phyloP scores from a whole-genome alignment of 2,888 invertebrate species.

The Diarsia dahlii region DNA sequence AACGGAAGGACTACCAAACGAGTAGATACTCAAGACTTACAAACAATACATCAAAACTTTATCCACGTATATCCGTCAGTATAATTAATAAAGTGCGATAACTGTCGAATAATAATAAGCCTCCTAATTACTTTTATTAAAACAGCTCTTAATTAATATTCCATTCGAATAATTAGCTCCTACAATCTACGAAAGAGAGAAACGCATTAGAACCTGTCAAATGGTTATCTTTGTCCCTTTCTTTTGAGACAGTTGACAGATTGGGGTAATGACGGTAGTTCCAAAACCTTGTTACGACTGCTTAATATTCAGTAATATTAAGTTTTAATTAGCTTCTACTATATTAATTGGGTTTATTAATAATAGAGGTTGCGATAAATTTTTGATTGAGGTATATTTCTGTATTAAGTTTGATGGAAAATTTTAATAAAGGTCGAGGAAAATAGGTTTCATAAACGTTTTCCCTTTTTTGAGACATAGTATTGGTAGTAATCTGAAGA shows the following conservation, averaged over 20 bases:
- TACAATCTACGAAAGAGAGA: slow-evolving; percentile 45
- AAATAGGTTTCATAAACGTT: neutral
- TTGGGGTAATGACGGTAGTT: slow-evolving; percentile 39
- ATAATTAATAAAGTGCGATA: slow-evolving; percentile 59
- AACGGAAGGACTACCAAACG: neutral
- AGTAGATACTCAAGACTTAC: neutral
- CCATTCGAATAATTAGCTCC: slow-evolving; percentile 58
- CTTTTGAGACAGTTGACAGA: slow-evolving; percentile 32
- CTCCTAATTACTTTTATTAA: slow-evolving; percentile 57
- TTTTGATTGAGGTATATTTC: slow-evolving; percentile 2
- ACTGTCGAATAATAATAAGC: slow-evolving; percentile 56
- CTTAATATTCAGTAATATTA: slow-evolving; percentile 1
- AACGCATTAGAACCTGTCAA: slow-evolving; percentile 49
- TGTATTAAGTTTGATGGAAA: neutral
- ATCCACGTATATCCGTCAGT: slow-evolving; percentile 55
- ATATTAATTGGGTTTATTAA: neutral
- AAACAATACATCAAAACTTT: slow-evolving; percentile 36
- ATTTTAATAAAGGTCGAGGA: neutral
- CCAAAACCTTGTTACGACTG: slow-evolving; percentile 4
- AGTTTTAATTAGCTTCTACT: slow-evolving; percentile 7
- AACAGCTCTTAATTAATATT: slow-evolving; percentile 57
- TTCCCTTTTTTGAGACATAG: neutral
- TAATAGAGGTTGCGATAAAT: neutral
- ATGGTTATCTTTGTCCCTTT: slow-evolving; percentile 33
- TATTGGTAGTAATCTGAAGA: neutral